These are phyloP conservation scores for Drosophila multiciliata DNA, from an alignment of 2,888 invertebrate genomes.

Conservation along the genomic window DNA sequence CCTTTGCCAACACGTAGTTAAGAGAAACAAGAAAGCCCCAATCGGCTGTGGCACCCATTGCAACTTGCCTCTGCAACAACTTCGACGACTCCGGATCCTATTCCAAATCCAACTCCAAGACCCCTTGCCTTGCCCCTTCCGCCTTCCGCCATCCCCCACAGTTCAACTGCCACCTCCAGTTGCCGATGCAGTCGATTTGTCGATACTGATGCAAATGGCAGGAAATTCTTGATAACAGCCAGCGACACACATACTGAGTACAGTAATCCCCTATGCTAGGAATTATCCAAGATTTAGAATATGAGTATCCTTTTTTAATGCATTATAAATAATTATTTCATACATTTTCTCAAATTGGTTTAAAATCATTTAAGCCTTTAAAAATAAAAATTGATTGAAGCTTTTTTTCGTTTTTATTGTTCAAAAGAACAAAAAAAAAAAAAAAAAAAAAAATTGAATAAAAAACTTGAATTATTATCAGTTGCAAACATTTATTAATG, in stretches of 20 bases:
- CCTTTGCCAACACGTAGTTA: slow-evolving; percentile 28
- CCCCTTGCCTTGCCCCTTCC: slow-evolving; percentile 8
- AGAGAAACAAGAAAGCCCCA: slow-evolving; percentile 35
- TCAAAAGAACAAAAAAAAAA: background rate
- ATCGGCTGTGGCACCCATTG: slow-evolving; percentile 25
- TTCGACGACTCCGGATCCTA: slow-evolving; percentile 21
- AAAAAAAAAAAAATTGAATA: background rate
- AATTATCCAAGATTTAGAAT: background rate
- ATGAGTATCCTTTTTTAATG: background rate
- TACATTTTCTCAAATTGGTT: background rate
- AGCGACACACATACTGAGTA: slow-evolving; percentile 47
- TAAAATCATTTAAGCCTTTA: no score
- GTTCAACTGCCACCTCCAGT: background rate
- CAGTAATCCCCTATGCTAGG: background rate
- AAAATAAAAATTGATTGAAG: background rate
- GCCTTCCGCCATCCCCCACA: background rate
- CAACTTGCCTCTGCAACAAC: slow-evolving; percentile 4
- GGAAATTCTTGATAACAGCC: slow-evolving; percentile 78
- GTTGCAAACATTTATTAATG: background rate
- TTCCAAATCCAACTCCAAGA: slow-evolving; percentile 12
- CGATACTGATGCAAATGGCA: slow-evolving; percentile 73
- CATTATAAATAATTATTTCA: background rate
- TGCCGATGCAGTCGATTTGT: slow-evolving; percentile 6
- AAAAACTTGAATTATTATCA: background rate
- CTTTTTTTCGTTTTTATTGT: no score